Evolutionary conservation across 2,113 vertebrate genomes (phyloP).

Genomic region (Lucifuga dentata): DNA sequence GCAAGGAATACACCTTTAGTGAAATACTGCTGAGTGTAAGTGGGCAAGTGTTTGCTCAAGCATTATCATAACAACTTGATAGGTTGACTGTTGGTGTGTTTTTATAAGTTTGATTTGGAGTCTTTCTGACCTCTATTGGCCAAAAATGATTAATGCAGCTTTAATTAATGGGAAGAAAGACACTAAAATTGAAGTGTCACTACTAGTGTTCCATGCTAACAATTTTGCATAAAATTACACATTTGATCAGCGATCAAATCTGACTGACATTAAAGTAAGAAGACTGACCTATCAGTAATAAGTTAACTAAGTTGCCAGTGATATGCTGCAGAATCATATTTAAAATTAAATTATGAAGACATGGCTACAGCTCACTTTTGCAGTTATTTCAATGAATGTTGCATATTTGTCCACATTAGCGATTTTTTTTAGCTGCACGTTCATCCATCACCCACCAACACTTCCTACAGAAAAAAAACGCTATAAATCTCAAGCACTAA

Average conservation of each 20-base stretch:
- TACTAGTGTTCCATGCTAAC: not conserved
- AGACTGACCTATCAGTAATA: no score
- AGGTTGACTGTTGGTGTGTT: no score
- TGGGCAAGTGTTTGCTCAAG: no score
- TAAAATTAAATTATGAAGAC: not conserved
- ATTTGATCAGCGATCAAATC: not conserved
- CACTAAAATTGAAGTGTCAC: not conserved
- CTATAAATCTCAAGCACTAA: no score
- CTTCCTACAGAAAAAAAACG: no score
- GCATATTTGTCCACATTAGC: slow-evolving; percentile 12
- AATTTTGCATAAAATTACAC: not conserved
- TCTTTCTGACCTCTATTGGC: not conserved
- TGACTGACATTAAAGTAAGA: not conserved
- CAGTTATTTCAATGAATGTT: not conserved
- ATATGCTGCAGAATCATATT: not conserved
- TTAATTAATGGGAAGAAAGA: not conserved
- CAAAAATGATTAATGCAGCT: slow-evolving; percentile 2
- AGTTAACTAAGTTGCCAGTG: no score
- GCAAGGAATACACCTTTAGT: no score
- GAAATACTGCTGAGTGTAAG: no score
- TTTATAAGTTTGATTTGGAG: not conserved
- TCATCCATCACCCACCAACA: slow-evolving; percentile 48
- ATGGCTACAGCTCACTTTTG: not conserved
- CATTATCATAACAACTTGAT: no score
- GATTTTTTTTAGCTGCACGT: slow-evolving; percentile 40